Base-by-base conservation (phyloP, 2,113 vertebrate species). In the Spermophilus dauricus region DNA sequence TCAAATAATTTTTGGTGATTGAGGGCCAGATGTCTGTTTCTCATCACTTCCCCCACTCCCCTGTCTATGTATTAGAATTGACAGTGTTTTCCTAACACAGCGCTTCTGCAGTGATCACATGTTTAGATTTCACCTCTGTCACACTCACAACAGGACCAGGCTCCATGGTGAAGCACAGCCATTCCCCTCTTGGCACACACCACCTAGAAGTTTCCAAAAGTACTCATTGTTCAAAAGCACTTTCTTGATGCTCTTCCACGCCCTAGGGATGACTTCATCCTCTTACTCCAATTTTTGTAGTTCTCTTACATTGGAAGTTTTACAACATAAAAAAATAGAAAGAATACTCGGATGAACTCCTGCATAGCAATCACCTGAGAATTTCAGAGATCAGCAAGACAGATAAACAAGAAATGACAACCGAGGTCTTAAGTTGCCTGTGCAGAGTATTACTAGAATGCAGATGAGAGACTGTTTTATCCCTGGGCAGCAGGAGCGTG, bases 201-300 rank as follows among this genome's bases (percentile, higher is more conserved):
- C 9, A 37, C 4, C 37, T 51, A 96, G 83, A 88, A 84, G 4
- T 65, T 93, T 97, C 89, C 81, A 90, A 93, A 98, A 98, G 86
- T 48, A 96, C 84, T 97, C 37, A 78, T 86, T 96, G 83, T 91
- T 96, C 93, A 82, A n/a, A 72, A 95, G 65, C 24, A 37, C 42
- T 58, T 97, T 96, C 75, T 89, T 51, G 75, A 83, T 88, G 20
- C 34, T 83, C 63, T 56, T 94, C 65, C 72, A 75, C 67, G 77
- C 45, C 86, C 75, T 34, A 85, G 69, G 16, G 65, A 96, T 95
- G 90, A 96, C 72, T 92, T 97, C 92, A 92, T 94, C 30, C 42
- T 80, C 67, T 85, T 94, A 72, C 53, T 45, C 51, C 58, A 65
- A 63, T 88, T 84, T 94, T 77, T 86, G 37, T 61, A 82, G 18